These are phyloP conservation scores for Muricea muricata DNA, from an alignment of 92 coral and sea anemone genomes.

Conservation along the genomic window DNA sequence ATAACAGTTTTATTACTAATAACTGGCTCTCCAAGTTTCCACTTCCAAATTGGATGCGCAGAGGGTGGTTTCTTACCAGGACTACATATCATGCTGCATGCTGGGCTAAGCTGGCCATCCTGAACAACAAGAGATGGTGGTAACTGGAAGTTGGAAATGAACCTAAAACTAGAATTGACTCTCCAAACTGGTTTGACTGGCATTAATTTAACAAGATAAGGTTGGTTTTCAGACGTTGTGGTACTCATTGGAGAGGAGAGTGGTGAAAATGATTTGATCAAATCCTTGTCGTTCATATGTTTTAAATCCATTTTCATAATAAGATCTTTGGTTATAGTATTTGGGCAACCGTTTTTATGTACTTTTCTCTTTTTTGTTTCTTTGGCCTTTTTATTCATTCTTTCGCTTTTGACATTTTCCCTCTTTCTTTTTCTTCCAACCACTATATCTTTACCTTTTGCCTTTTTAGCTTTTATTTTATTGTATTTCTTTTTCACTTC, in stretches of 20 bases:
- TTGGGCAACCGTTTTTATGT: not conserved
- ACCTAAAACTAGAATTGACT: conserved; percentile 31
- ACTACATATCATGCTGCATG: conserved; percentile 37
- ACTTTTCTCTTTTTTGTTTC: conserved; percentile 7
- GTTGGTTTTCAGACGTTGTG: not conserved
- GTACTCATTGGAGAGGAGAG: not conserved
- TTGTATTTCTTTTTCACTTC: conserved; percentile 6
- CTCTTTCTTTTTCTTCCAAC: conserved; percentile 18
- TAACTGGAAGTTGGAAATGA: conserved; percentile 35
- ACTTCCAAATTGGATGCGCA: conserved; percentile 51
- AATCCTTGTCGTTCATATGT: conserved; percentile 43
- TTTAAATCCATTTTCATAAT: conserved; percentile 39
- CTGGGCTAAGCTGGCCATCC: conserved; percentile 34
- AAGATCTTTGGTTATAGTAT: conserved; percentile 39
- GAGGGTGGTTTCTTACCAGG: conserved; percentile 30
- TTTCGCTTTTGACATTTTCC: not conserved
- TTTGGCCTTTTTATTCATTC: conserved; percentile 12
- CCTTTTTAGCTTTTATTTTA: not conserved
- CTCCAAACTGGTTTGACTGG: conserved; percentile 48
- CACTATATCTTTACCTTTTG: not conserved
- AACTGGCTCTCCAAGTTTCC: conserved; percentile 42
- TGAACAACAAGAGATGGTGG: conserved; percentile 39
- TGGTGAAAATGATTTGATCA: conserved; percentile 33
- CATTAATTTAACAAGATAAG: conserved; percentile 33
- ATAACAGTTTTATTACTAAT: conserved; percentile 37